Conservation (phyloP, 2,888 invertebrate species). For the Apomyelois bistriatella region DNA sequence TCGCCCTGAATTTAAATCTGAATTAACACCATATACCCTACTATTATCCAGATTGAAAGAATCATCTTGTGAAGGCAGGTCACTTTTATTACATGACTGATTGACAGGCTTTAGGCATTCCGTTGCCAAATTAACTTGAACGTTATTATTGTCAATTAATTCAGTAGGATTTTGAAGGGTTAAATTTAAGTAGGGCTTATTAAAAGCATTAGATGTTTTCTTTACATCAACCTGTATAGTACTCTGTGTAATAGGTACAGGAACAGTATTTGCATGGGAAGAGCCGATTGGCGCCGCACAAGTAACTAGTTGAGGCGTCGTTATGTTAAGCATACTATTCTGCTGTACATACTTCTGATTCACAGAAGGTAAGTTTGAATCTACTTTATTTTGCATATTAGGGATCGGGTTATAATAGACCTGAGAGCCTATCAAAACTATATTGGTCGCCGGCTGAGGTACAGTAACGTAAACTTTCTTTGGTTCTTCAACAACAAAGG, state of each 20-base stretch:
- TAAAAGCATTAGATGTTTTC: neutral
- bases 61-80: neutral
- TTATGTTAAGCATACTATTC: conserved; percentile 35
- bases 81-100: neutral
- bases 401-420: conserved; percentile 44
- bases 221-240: neutral
- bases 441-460: conserved; percentile 35
- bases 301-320: conserved; percentile 44
- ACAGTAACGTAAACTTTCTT: conserved; percentile 33
- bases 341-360: conserved; percentile 37
- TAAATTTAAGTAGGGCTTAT: no score
- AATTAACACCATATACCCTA: conserved; percentile 23
- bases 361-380: conserved; percentile 23
- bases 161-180: neutral
- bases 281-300: conserved; percentile 34
- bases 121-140: neutral
- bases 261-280: conserved; percentile 21
- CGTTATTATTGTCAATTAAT: neutral
- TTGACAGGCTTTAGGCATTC: neutral
- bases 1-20: conserved; percentile 32
- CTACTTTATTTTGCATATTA: conserved; percentile 31
- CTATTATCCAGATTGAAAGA: conserved; percentile 18
- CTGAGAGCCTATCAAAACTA: conserved; percentile 46
- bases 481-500: conserved; percentile 19
- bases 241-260: conserved; percentile 13